phyloP scores from a whole-genome alignment of 2,797 vertebrate species.

The Psittacula echo region DNA sequence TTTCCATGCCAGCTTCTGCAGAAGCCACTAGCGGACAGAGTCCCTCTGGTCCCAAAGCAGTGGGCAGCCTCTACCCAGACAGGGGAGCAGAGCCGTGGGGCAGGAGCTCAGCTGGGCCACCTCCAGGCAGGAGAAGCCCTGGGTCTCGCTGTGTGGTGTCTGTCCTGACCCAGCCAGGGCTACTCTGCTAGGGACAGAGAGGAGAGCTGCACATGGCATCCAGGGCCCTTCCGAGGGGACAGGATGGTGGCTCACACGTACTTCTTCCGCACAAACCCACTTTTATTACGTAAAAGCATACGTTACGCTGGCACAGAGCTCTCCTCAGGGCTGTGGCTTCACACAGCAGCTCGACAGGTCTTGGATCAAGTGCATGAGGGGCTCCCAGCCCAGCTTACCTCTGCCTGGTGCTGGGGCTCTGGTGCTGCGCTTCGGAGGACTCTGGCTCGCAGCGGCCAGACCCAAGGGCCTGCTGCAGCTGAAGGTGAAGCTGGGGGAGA shows the following conservation, averaged over 20 bases:
- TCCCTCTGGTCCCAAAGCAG: not conserved
- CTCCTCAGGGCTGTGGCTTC: slow-evolving; percentile 47
- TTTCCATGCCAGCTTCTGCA: not conserved
- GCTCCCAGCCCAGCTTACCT: slow-evolving; percentile 84
- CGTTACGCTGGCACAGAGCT: rapidly evolving
- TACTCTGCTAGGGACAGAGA: not conserved
- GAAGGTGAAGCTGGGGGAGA: slow-evolving; percentile 89
- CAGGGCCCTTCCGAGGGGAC: not conserved
- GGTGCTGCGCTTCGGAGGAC: slow-evolving; percentile 70
- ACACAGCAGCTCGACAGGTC: slow-evolving; percentile 71
- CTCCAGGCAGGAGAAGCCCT: not conserved
- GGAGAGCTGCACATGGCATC: not conserved
- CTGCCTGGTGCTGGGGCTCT: slow-evolving; percentile 82
- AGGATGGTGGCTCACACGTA: not conserved
- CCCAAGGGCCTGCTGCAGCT: slow-evolving; percentile 76
- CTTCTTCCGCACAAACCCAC: slow-evolving; percentile 13
- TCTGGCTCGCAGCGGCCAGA: slow-evolving; percentile 2
- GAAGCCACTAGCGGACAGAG: not conserved
- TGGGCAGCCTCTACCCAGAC: not conserved
- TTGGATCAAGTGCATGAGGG: slow-evolving; percentile 43
- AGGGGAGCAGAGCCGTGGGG: not conserved
- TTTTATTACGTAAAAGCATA: not conserved
- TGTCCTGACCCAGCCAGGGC: not conserved
- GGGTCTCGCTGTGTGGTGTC: rapidly evolving
- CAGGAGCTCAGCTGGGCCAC: not conserved